Conservation (phyloP, 2,113 vertebrate species). For the Leptobrachium ailaonicum region DNA sequence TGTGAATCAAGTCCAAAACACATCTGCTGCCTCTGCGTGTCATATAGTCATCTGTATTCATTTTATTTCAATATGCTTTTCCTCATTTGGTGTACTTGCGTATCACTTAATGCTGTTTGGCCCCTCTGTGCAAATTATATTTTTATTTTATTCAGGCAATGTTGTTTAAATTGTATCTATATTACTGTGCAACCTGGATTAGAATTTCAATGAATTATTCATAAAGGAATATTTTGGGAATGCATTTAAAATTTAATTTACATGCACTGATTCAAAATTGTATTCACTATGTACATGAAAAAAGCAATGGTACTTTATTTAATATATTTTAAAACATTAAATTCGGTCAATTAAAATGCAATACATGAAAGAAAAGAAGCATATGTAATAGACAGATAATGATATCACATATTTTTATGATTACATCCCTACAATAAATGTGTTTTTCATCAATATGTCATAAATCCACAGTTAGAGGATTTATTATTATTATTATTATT, state of each 20-base stretch:
- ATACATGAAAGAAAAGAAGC: neutral
- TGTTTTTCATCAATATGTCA: too few species aligned
- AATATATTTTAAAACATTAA: neutral
- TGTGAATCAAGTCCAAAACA: neutral
- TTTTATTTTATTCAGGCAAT: constrained; percentile 19
- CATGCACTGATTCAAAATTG: neutral
- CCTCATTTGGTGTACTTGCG: constrained; percentile 12
- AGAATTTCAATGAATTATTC: constrained; percentile 14
- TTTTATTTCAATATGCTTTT: constrained; percentile 20
- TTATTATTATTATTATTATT: too few species aligned
- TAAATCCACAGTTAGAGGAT: too few species aligned
- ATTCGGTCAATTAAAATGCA: neutral
- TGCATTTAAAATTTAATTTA: too few species aligned
- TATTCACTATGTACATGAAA: neutral
- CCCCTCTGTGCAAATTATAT: neutral
- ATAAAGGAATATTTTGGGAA: constrained; percentile 8
- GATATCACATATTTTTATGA: too few species aligned
- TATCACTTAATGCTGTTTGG: constrained; percentile 13
- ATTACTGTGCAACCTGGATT: constrained; percentile 1
- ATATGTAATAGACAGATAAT: neutral
- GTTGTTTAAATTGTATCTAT: neutral
- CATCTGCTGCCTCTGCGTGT: neutral
- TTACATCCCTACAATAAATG: too few species aligned
- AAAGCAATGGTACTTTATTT: neutral
- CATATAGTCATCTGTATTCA: constrained; percentile 10